Conservation (phyloP, 1,140 invertebrate genomes). For the Pissodes strobi region DNA sequence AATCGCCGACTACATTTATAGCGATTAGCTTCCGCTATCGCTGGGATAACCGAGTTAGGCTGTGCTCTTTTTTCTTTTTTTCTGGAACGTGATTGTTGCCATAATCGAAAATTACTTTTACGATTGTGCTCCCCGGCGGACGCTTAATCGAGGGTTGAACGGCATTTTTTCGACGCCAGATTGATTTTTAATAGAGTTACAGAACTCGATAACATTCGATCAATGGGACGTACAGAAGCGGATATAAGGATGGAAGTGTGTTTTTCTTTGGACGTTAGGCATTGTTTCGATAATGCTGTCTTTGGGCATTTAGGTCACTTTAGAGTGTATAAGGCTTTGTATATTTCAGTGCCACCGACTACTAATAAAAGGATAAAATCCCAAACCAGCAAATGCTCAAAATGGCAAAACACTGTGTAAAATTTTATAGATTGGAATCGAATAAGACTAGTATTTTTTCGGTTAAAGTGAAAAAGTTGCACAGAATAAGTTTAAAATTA, state of each 20-base stretch:
- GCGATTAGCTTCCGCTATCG: constrained; percentile 20
- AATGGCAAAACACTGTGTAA: no score
- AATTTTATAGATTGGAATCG: no score
- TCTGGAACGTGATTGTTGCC: constrained; percentile 35
- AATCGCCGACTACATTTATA: constrained; percentile 3
- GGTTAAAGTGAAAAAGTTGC: no score
- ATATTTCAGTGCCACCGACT: no score
- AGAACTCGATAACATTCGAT: constrained; percentile 19
- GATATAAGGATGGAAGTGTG: background rate
- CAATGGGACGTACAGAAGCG: background rate
- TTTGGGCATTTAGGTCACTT: no score
- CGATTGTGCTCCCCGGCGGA: constrained; percentile 9
- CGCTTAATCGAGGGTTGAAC: constrained; percentile 28
- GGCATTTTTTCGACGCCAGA: constrained; percentile 26
- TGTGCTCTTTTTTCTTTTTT: constrained; percentile 30
- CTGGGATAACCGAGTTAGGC: constrained; percentile 10
- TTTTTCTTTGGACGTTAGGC: background rate
- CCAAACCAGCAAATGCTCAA: no score
- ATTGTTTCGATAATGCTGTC: no score
- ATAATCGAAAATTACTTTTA: constrained; percentile 36
- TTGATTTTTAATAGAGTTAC: constrained; percentile 38
- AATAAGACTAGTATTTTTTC: no score
- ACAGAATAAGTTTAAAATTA: no score
- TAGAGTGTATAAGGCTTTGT: no score
- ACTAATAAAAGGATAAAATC: no score